Evolutionary conservation across 2,113 vertebrate genomes (phyloP).

Genomic region (Electrona antarctica): DNA sequence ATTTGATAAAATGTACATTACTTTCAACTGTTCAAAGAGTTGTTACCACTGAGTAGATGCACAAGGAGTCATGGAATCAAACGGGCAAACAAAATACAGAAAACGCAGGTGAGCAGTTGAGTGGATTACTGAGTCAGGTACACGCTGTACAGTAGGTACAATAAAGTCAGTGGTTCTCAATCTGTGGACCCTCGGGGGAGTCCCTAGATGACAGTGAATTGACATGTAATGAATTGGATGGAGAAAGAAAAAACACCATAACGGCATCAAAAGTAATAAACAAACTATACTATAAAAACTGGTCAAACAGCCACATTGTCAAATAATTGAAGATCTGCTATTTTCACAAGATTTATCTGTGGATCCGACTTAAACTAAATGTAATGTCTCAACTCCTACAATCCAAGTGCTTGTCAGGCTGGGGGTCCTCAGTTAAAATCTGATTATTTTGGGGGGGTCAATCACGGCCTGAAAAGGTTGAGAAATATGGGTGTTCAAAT

Average conservation of each 20-base stretch:
- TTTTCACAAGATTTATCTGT: no score
- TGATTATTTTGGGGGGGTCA: background rate
- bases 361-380: no score
- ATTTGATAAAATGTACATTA: constrained; percentile 38
- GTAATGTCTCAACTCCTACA: background rate
- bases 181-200: no score
- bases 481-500: background rate
- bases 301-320: no score
- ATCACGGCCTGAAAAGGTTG: no score
- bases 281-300: background rate
- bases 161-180: no score
- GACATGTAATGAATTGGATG: no score
- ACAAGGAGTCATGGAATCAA: constrained; percentile 14
- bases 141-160: constrained; percentile 7
- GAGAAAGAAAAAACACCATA: no score
- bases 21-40: constrained; percentile 27
- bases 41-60: constrained; percentile 32
- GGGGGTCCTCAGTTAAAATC: background rate
- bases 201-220: no score
- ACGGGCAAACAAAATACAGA: constrained; percentile 25
- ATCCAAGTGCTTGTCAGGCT: background rate
- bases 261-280: background rate
- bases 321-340: no score
- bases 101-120: background rate
- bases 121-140: constrained; percentile 11